A percentile compares a stretch with the other conserved stretches of the same genome.
These are phyloP conservation scores for Penaeus monodon DNA, from an alignment of 2,888 invertebrate species.

Conservation along the genomic window DNA sequence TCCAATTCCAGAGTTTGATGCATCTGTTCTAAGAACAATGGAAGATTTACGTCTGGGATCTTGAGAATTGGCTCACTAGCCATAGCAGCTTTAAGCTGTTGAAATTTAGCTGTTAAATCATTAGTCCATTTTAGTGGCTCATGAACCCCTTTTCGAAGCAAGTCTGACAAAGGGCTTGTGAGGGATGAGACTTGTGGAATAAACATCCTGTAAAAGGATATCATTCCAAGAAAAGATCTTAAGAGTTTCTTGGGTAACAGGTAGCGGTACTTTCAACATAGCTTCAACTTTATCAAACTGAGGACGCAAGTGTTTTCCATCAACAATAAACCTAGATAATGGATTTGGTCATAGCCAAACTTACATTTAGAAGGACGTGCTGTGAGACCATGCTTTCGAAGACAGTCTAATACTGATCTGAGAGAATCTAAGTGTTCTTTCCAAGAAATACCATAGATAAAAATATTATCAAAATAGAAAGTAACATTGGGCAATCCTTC, in stretches of 20 bases:
- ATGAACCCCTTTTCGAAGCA: too few relatives aligned
- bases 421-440: background rate
- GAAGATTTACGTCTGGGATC: too few relatives aligned
- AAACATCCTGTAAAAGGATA: too few relatives aligned
- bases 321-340: constrained; percentile 2
- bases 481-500: background rate
- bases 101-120: too few relatives aligned
- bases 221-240: too few relatives aligned
- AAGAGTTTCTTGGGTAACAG: background rate
- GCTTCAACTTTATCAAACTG: constrained; percentile 10
- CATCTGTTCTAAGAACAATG: background rate
- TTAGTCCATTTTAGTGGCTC: too few relatives aligned
- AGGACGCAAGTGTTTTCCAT: too few relatives aligned
- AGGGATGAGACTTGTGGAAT: too few relatives aligned
- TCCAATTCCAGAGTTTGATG: constrained; percentile 12
- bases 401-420: background rate
- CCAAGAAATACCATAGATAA: background rate
- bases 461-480: constrained; percentile 23
- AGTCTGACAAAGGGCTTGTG: too few relatives aligned
- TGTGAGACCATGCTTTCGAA: constrained; percentile 7
- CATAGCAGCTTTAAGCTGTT: too few relatives aligned
- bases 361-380: constrained; percentile 10
- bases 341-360: background rate
- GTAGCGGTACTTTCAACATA: background rate
- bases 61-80: too few relatives aligned